Evolutionary conservation across 2,113 vertebrate species (phyloP).

Genomic region (Cynopterus brachyotis): DNA sequence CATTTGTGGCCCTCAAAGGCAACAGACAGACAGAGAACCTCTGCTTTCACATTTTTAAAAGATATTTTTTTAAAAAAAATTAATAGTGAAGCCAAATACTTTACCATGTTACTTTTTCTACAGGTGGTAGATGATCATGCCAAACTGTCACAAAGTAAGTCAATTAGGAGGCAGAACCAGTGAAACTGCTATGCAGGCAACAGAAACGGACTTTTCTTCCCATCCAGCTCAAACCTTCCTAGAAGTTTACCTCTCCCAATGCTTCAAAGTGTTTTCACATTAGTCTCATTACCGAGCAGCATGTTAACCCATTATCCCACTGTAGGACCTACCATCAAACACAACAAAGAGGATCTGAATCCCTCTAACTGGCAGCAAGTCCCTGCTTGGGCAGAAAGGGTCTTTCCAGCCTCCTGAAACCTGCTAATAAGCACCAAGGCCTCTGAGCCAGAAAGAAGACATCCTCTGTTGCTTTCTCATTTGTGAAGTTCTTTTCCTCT

Average conservation of each 20-base stretch:
- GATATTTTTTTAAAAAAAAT: not conserved
- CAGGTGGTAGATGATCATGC: not conserved
- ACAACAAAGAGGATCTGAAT: not conserved
- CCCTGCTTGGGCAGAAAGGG: not conserved
- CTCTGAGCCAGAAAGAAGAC: not conserved
- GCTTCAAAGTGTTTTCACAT: not conserved
- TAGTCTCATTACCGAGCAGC: not conserved
- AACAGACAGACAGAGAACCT: not conserved
- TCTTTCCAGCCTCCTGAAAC: not conserved
- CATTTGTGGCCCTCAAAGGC: not conserved
- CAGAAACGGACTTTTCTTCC: not conserved
- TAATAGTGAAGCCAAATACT: not conserved
- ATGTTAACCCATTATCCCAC: accelerated
- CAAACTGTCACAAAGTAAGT: not conserved
- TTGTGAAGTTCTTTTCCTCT: not conserved
- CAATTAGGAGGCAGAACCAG: not conserved
- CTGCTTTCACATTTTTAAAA: not conserved
- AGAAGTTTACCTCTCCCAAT: not conserved
- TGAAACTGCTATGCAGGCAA: not conserved
- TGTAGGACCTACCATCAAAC: not conserved
- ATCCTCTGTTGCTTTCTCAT: not conserved
- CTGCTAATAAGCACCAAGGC: not conserved
- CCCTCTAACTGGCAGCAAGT: not conserved
- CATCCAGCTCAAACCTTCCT: not conserved
- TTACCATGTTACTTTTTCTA: not conserved